A percentile compares a stretch with the other conserved stretches of the same genome.
Conservation (phyloP, 2,797 vertebrate species). For the Fratercula arctica region DNA sequence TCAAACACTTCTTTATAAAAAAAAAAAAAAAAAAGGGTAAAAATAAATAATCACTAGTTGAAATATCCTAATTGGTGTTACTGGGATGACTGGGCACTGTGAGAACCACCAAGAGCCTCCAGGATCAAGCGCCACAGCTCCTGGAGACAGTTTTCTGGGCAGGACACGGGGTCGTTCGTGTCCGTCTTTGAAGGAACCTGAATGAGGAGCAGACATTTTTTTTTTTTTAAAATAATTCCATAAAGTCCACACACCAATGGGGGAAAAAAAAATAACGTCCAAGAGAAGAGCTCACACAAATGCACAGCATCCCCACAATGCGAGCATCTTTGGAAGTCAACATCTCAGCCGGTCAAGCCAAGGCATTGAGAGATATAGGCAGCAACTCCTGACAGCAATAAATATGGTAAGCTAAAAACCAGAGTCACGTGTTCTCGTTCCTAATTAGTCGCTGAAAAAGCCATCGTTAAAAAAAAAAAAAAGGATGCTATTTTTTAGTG, state of each 20-base stretch:
- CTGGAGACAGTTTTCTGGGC: background rate
- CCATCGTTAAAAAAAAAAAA: constrained; percentile 1
- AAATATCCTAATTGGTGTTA: background rate
- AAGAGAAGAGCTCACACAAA: constrained; percentile 18
- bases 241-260: background rate
- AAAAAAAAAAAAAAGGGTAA: background rate
- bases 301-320: background rate
- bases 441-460: constrained; percentile 27
- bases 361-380: background rate
- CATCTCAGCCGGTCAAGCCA: background rate
- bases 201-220: background rate
- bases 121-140: rapidly evolving
- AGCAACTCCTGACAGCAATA: constrained; percentile 26
- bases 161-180: background rate
- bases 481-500: constrained; percentile 54
- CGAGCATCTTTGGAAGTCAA: constrained; percentile 48
- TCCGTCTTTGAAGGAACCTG: background rate
- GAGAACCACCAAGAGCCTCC: background rate
- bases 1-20: background rate
- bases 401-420: background rate
- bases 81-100: background rate
- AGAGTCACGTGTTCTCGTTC: background rate
- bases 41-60: background rate
- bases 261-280: background rate
- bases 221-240: background rate